A percentile compares a stretch with the other conserved stretches of the same genome.
phyloP scores from a whole-genome alignment of 2,888 invertebrate species.

The Zhengitettix transpicula region DNA sequence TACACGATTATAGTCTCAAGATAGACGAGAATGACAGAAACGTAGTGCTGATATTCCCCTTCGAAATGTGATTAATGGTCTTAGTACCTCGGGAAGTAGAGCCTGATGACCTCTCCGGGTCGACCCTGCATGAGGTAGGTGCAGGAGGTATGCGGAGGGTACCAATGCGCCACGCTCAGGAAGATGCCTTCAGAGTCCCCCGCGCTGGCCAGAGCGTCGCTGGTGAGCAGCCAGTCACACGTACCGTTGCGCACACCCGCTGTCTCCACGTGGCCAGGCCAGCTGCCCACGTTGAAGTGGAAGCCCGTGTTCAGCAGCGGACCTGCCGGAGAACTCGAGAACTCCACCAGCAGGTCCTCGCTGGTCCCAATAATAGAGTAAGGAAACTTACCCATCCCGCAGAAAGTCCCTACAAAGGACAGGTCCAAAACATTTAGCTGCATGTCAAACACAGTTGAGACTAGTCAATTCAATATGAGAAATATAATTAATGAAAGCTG shows the following conservation, averaged over 20 bases:
- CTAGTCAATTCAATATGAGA: too few species aligned
- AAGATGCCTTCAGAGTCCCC: constrained; percentile 79
- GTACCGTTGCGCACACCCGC: constrained; percentile 73
- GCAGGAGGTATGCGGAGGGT: constrained; percentile 82
- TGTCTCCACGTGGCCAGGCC: constrained; percentile 84
- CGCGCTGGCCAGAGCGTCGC: constrained; percentile 57
- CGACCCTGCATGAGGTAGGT: constrained; percentile 79
- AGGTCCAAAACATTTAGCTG: too few species aligned
- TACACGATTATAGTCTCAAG: too few species aligned
- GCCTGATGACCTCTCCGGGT: constrained; percentile 69
- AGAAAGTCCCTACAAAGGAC: constrained; percentile 6
- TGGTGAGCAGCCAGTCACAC: constrained; percentile 76
- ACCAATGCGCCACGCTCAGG: constrained; percentile 85
- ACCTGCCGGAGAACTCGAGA: constrained; percentile 76
- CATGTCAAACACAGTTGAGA: too few species aligned
- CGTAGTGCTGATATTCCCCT: too few species aligned
- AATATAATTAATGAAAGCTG: too few species aligned
- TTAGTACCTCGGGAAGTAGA: constrained; percentile 74
- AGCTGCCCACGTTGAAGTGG: constrained; percentile 87
- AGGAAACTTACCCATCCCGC: constrained; percentile 75
- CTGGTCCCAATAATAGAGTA: constrained; percentile 88
- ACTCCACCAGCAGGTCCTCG: constrained; percentile 74
- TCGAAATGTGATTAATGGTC: background rate
- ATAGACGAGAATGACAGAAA: too few species aligned
- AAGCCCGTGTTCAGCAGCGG: constrained; percentile 83